Conservation (phyloP, 2,113 vertebrate genomes). For the Amphiprion ocellaris region DNA sequence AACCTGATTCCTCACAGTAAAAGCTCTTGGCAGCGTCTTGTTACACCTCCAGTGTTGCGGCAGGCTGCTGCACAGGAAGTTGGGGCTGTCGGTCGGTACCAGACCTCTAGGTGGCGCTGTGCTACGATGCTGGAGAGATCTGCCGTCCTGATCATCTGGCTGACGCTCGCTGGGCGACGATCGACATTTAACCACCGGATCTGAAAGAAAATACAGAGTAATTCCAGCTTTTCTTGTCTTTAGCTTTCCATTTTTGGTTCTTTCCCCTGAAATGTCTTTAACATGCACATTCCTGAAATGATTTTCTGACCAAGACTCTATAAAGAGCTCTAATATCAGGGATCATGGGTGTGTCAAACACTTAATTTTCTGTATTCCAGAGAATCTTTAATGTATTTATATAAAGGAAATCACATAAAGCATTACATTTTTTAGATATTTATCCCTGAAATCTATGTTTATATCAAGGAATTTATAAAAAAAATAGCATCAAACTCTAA, state of each 20-base stretch:
- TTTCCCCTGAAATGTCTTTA: neutral
- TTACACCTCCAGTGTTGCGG: slow-evolving; percentile 97
- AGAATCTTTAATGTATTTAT: no score
- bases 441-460: no score
- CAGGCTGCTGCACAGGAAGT: slow-evolving; percentile 94
- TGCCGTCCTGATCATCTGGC: slow-evolving; percentile 76
- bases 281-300: no score
- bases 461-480: no score
- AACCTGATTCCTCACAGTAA: slow-evolving; percentile 87
- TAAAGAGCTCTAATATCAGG: no score
- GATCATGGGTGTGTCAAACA: no score
- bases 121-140: slow-evolving; percentile 83
- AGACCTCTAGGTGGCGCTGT: slow-evolving; percentile 91
- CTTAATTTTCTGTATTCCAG: no score
- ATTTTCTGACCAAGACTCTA: no score
- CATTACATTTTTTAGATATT: no score
- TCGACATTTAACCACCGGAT: slow-evolving; percentile 87
- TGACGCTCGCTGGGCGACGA: slow-evolving; percentile 87
- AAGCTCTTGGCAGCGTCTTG: slow-evolving; percentile 94
- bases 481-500: no score
- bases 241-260: neutral
- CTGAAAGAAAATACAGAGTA: slow-evolving; percentile 78
- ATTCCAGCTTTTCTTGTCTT: no score
- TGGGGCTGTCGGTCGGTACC: slow-evolving; percentile 94
- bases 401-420: no score